phyloP scores from a whole-genome alignment of 2,888 invertebrate genomes.

The Cryptophagus acutangulus region DNA sequence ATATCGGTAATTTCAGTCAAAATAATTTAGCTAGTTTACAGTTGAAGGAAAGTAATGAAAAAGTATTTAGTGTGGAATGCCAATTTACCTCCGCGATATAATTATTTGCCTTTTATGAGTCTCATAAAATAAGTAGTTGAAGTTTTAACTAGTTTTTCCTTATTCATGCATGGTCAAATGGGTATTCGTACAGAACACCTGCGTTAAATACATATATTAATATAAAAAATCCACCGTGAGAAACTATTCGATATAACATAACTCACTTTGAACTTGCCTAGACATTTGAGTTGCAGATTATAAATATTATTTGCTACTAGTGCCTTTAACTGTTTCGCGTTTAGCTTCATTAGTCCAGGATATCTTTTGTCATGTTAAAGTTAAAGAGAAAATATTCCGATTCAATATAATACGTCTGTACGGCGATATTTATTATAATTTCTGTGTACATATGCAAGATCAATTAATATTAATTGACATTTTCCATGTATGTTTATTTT shows the following conservation, averaged over 20 bases:
- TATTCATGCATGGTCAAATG: conserved; percentile 22
- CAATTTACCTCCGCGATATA: conserved; percentile 7
- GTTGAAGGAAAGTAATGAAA: conserved; percentile 6
- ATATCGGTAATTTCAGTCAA: too few relatives aligned
- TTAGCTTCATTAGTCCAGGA: conserved; percentile 6
- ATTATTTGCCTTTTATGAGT: conserved; percentile 9
- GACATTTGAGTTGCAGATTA: conserved; percentile 5
- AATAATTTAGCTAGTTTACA: too few relatives aligned
- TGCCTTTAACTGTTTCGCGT: conserved; percentile 7
- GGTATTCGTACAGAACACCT: conserved; percentile 30
- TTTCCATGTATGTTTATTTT: too few relatives aligned
- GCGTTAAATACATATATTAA: conserved; percentile 24
- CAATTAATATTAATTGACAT: too few relatives aligned
- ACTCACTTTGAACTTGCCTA: conserved; percentile 6
- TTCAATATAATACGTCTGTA: too few relatives aligned
- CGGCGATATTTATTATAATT: too few relatives aligned
- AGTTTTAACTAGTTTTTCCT: conserved; percentile 27
- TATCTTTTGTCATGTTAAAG: too few relatives aligned
- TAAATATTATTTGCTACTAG: conserved; percentile 6
- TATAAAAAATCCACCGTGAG: conserved; percentile 23
- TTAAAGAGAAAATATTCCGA: too few relatives aligned
- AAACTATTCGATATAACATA: conserved; percentile 12
- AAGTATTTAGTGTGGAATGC: conserved; percentile 8
- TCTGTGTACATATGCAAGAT: too few relatives aligned
- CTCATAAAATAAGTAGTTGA: conserved; percentile 21